Base-by-base conservation (phyloP, 2,888 invertebrate species). In the Neria commutata region DNA sequence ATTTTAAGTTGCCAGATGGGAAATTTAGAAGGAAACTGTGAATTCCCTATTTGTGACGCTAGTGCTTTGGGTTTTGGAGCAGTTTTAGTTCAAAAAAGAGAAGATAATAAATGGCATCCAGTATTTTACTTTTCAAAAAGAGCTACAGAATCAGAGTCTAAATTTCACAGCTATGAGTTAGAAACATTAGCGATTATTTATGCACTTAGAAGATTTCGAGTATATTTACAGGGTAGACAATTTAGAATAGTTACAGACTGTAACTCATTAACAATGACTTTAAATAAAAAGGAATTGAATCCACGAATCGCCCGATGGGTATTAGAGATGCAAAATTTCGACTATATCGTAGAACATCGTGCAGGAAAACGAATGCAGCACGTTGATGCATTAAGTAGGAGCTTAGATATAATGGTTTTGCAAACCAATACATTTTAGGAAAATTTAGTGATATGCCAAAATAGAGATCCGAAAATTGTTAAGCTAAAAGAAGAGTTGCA, bases 1-100 rank as follows among this genome's bases (percentile, higher is more conserved):
- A n/a, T n/a, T n/a, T n/a, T n/a, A n/a, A n/a, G n/a, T n/a, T n/a
- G n/a, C n/a, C n/a, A n/a, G n/a, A n/a, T n/a, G n/a, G n/a, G n/a
- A n/a, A n/a, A n/a, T n/a, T n/a, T n/a, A n/a, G n/a, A n/a, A n/a
- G n/a, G n/a, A n/a, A n/a, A n/a, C n/a, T n/a, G n/a, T n/a, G n/a
- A n/a, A n/a, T n/a, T n/a, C n/a, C n/a, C n/a, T n/a, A n/a, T n/a
- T 16, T 48, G 55, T 26, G 49, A 49, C 40, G 40, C 54, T 14
- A 54, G 54, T 26, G n/a, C 46, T 25, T 46, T 46, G 29, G 54
- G 54, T n/a, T 73, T 60, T 54, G 72, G 71, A 19, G 63, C 71
- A n/a, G 61, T 73, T 3, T 34, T 75, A 5, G 17, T 75, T 34
- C 68, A 69, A 50, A 58, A 56, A 23, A 51, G 25, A 5, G 66